phyloP scores from a whole-genome alignment of 2,113 vertebrate genomes.

The Corythornis madagascariensis region DNA sequence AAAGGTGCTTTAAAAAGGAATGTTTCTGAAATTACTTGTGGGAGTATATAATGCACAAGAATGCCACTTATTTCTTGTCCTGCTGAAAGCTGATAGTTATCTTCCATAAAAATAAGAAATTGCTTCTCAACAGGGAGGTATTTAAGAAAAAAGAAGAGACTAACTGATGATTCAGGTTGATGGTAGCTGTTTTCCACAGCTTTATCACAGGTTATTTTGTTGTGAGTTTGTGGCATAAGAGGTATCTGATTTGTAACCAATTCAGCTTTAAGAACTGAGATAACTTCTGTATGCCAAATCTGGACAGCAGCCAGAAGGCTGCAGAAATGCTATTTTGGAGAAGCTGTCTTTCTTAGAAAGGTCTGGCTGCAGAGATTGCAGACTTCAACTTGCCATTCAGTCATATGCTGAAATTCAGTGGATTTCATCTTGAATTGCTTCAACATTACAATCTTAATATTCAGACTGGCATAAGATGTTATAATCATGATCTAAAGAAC shows the following conservation, averaged over 20 bases:
- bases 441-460: background rate
- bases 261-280: constrained; percentile 6
- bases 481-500: background rate
- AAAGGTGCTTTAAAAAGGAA: background rate
- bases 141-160: background rate
- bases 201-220: background rate
- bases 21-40: background rate
- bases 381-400: background rate
- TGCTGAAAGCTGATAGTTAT: background rate
- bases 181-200: background rate
- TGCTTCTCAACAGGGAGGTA: background rate
- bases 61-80: background rate
- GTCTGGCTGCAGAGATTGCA: background rate
- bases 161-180: background rate
- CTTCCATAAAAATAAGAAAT: background rate
- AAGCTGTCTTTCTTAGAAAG: constrained; percentile 27
- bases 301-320: constrained; percentile 28
- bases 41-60: background rate
- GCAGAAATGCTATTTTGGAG: constrained; percentile 10
- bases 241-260: background rate
- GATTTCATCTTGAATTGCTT: background rate
- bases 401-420: background rate
- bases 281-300: background rate
- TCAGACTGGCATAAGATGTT: background rate
- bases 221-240: background rate